Percentiles rank a stretch among this genome's conserved stretches.
Evolutionary conservation across 1,140 invertebrate genomes (phyloP).

Genomic region (Mercenaria mercenaria): DNA sequence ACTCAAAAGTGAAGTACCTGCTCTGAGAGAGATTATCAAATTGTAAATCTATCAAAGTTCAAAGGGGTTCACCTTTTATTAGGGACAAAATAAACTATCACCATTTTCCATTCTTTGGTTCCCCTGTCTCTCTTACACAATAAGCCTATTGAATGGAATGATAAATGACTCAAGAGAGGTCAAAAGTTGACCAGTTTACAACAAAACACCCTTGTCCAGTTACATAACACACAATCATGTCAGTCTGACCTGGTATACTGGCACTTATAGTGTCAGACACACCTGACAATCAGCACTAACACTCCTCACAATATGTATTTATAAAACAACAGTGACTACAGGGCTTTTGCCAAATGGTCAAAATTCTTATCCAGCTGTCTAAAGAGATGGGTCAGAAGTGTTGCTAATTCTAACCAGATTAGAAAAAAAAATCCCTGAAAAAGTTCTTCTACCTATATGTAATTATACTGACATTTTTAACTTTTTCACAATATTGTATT

Average conservation of each 20-base stretch:
- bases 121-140: constrained; percentile 4
- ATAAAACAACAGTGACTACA: no score
- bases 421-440: no score
- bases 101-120: background rate
- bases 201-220: background rate
- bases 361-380: no score
- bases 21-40: background rate
- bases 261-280: no score
- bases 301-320: no score
- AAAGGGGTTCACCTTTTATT: constrained; percentile 15
- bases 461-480: no score
- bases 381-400: no score
- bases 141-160: constrained; percentile 15
- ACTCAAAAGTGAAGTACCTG: background rate
- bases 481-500: no score
- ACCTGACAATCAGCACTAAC: no score
- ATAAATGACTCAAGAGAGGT: constrained; percentile 2
- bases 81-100: background rate
- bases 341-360: no score
- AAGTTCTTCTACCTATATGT: no score
- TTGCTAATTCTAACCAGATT: no score
- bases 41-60: background rate
- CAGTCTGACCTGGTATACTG: background rate
- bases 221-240: background rate
- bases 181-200: background rate